A percentile compares a stretch with the other conserved stretches of the same genome.
phyloP scores from a whole-genome alignment of 2,113 vertebrate species.

The Agelaius tricolor region DNA sequence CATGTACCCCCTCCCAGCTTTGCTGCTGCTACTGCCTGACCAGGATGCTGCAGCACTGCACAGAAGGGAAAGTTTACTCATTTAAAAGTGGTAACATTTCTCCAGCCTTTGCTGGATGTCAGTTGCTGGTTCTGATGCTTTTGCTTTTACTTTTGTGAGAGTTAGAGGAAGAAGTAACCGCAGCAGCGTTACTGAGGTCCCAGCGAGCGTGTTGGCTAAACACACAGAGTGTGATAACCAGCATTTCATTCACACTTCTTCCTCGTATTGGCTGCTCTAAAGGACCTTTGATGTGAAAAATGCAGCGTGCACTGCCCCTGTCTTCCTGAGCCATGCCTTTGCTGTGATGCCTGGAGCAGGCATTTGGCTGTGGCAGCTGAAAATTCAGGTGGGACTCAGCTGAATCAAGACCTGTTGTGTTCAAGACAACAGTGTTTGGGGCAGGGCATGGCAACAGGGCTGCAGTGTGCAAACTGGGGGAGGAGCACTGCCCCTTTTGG shows the following conservation, averaged over 20 bases:
- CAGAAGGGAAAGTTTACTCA: accelerated
- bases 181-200: background rate
- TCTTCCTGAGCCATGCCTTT: background rate
- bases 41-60: accelerated
- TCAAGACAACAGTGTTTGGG: background rate
- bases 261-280: background rate
- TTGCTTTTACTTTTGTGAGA: background rate
- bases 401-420: background rate
- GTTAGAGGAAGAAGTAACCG: background rate
- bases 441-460: background rate
- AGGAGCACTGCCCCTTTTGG: background rate
- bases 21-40: background rate
- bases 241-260: background rate
- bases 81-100: background rate
- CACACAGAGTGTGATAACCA: background rate
- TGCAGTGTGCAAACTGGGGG: accelerated
- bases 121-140: background rate
- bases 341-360: background rate
- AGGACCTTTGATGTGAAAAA: background rate
- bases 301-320: accelerated
- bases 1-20: accelerated
- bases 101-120: background rate
- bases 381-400: background rate
- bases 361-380: background rate
- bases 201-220: accelerated